Percentiles rank a stretch among this genome's conserved stretches.
phyloP scores from a whole-genome alignment of 2,888 invertebrate genomes.

The Apeira syringaria region DNA sequence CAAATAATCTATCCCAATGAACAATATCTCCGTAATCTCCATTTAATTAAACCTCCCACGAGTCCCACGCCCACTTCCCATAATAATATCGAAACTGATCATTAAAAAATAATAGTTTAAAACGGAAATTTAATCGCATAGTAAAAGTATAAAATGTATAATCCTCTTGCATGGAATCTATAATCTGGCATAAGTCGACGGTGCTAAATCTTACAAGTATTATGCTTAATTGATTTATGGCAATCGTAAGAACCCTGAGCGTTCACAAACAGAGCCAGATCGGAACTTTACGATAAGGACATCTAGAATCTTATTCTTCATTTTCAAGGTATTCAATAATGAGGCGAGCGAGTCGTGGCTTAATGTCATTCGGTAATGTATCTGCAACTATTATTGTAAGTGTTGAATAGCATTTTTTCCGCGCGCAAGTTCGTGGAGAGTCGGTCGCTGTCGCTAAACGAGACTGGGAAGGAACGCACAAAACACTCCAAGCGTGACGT shows the following conservation, averaged over 20 bases:
- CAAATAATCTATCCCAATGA: no score
- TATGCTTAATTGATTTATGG: conserved; percentile 41
- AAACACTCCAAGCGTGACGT: no score
- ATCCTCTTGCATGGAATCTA: conserved; percentile 11
- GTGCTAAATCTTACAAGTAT: conserved; percentile 40
- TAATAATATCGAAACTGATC: conserved; percentile 21
- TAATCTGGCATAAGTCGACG: conserved; percentile 30
- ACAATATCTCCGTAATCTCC: conserved; percentile 19
- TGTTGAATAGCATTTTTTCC: no score
- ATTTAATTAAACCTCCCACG: conserved; percentile 18
- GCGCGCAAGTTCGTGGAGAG: no score
- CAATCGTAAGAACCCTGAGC: conserved; percentile 34
- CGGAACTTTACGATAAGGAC: conserved; percentile 3
- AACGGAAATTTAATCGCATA: conserved; percentile 20
- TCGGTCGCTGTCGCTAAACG: no score
- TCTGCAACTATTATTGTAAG: no score
- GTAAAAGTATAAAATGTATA: conserved; percentile 23
- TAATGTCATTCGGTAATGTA: no score
- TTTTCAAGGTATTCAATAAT: no score
- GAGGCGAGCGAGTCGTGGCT: no score
- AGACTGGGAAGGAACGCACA: no score
- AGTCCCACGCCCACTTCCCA: conserved; percentile 19
- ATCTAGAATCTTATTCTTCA: no score
- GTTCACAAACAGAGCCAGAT: conserved; percentile 11
- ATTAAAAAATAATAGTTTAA: conserved; percentile 23